These are phyloP conservation scores for Pantherophis guttatus DNA, from an alignment of 2,113 vertebrate species.

Conservation along the genomic window DNA sequence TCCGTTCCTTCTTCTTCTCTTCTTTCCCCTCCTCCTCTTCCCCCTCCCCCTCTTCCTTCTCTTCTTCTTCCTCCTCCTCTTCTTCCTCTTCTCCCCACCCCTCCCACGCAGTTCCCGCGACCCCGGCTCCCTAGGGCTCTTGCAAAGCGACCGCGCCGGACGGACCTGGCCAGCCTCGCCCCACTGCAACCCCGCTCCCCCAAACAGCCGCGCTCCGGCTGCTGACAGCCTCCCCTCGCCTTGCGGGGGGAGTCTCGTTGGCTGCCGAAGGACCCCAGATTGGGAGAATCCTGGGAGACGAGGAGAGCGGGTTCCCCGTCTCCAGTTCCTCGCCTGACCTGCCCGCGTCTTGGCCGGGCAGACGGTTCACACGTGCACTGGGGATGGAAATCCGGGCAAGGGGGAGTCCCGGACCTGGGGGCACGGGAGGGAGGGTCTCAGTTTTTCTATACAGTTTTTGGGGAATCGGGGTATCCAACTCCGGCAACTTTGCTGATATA, in stretches of 20 bases:
- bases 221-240: not conserved
- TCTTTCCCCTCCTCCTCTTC: too few species aligned
- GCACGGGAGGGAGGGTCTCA: not conserved
- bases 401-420: not conserved
- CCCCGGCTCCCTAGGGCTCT: not conserved
- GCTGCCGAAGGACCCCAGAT: too few species aligned
- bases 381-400: not conserved
- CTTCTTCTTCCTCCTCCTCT: too few species aligned
- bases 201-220: not conserved
- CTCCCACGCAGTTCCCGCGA: not conserved
- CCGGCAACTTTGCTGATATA: not conserved
- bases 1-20: too few species aligned
- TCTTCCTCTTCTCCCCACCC: not conserved
- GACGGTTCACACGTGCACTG: not conserved
- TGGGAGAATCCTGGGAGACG: not conserved
- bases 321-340: not conserved
- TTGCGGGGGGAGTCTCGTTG: not conserved
- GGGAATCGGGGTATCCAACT: not conserved
- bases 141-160: not conserved
- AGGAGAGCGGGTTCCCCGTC: not conserved
- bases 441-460: not conserved
- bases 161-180: not conserved
- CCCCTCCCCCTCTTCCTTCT: fast-evolving
- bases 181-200: not conserved
- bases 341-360: not conserved